Evolutionary conservation across 2,888 invertebrate species (phyloP).

Genomic region (Lutraria lutraria): DNA sequence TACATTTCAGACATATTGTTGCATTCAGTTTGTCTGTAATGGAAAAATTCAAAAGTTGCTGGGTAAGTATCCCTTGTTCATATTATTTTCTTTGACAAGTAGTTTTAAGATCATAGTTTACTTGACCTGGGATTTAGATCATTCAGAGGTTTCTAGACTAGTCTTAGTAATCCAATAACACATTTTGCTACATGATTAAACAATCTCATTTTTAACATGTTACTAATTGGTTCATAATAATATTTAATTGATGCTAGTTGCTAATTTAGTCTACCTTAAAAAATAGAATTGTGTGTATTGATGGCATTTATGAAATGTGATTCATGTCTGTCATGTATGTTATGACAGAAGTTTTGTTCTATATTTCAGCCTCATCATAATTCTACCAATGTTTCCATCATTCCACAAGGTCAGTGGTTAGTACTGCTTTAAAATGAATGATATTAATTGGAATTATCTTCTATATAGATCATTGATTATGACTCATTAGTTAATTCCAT

Average conservation of each 20-base stretch:
- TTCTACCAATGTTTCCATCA: conserved; percentile 47
- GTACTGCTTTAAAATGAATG: not conserved
- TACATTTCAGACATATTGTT: conserved; percentile 73
- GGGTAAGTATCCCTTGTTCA: conserved; percentile 72
- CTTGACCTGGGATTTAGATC: too few relatives aligned
- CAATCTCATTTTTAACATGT: too few relatives aligned
- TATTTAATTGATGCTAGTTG: too few relatives aligned
- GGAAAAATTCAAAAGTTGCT: conserved; percentile 67
- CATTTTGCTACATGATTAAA: too few relatives aligned
- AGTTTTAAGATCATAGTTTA: too few relatives aligned
- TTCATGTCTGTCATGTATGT: not conserved
- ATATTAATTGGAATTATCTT: too few relatives aligned
- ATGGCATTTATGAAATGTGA: not conserved
- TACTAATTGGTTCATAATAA: too few relatives aligned
- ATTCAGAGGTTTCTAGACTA: too few relatives aligned
- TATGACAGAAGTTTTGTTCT: not conserved
- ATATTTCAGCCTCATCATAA: conserved; percentile 66
- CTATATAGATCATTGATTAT: too few relatives aligned
- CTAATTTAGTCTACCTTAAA: too few relatives aligned
- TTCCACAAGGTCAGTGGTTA: conserved; percentile 68
- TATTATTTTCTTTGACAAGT: not conserved
- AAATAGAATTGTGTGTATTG: not conserved
- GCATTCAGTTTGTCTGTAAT: conserved; percentile 74
- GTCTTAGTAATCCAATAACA: too few relatives aligned
- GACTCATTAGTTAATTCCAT: too few relatives aligned